These are phyloP conservation scores for Salminus brasiliensis DNA, from an alignment of 2,113 vertebrate species.

Conservation along the genomic window DNA sequence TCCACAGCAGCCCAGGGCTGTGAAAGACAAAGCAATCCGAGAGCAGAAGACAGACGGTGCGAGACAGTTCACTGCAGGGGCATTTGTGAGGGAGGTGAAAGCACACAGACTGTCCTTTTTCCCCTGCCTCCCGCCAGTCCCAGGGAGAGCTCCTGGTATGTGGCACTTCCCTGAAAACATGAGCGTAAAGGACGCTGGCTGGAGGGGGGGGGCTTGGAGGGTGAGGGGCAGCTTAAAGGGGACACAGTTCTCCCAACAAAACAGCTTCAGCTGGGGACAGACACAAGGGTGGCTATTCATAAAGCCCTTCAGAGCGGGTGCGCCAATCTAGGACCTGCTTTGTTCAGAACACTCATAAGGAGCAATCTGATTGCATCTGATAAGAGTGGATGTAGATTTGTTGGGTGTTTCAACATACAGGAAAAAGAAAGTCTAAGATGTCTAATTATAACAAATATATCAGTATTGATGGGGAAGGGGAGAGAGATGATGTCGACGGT, in stretches of 20 bases:
- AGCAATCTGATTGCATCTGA: not conserved
- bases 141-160: constrained; percentile 59
- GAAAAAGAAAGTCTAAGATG: no score
- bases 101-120: constrained; percentile 46
- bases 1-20: not conserved
- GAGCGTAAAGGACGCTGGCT: not conserved
- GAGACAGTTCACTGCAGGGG: constrained; percentile 29
- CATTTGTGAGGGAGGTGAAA: constrained; percentile 55
- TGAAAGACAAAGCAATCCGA: constrained; percentile 1
- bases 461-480: no score
- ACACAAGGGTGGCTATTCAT: not conserved
- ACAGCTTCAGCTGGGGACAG: not conserved
- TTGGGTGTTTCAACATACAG: no score
- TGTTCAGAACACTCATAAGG: not conserved
- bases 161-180: constrained; percentile 60
- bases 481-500: no score
- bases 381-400: no score
- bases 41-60: not conserved
- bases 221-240: not conserved
- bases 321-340: not conserved
- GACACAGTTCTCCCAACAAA: not conserved
- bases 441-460: no score
- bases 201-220: no score
- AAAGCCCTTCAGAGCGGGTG: not conserved
- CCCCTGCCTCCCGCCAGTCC: constrained; percentile 45